Evolutionary conservation across 2,113 vertebrate genomes (phyloP).

Genomic region (Sardina pilchardus): DNA sequence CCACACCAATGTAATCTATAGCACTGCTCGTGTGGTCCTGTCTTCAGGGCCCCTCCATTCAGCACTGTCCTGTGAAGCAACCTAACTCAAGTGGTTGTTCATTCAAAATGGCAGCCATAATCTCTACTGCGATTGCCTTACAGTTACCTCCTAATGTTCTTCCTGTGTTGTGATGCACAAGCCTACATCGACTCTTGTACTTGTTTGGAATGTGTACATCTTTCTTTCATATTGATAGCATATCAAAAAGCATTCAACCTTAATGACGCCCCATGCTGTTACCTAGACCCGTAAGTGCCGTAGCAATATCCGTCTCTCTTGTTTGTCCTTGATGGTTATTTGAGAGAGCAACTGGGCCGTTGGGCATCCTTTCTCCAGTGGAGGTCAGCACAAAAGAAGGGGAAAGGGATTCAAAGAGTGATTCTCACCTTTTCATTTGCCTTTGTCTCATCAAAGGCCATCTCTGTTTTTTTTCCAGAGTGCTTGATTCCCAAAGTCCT

Average conservation of each 20-base stretch:
- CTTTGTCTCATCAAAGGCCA: background rate
- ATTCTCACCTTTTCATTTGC: constrained; percentile 13
- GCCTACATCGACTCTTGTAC: background rate
- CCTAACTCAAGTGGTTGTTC: constrained; percentile 2
- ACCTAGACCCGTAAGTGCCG: constrained; percentile 37
- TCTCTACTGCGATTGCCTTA: constrained; percentile 27
- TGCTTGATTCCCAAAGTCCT: background rate
- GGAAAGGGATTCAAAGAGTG: background rate
- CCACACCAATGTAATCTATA: constrained; percentile 9
- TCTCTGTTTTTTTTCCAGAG: background rate
- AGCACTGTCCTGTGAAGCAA: background rate
- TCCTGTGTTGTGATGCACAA: constrained; percentile 2
- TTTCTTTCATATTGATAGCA: constrained; percentile 25
- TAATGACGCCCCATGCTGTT: constrained; percentile 36
- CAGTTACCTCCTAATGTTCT: constrained; percentile 6
- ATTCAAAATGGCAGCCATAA: constrained; percentile 4
- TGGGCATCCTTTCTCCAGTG: background rate
- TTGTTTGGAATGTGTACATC: constrained; percentile 18
- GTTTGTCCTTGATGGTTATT: background rate
- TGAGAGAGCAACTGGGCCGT: background rate
- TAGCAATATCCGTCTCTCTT: constrained; percentile 7
- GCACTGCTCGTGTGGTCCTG: background rate
- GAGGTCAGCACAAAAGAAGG: background rate
- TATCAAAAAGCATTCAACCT: constrained; percentile 34
- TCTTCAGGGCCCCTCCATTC: background rate